Base-by-base conservation (phyloP, 2,113 vertebrate species). In the Crotophaga sulcirostris region DNA sequence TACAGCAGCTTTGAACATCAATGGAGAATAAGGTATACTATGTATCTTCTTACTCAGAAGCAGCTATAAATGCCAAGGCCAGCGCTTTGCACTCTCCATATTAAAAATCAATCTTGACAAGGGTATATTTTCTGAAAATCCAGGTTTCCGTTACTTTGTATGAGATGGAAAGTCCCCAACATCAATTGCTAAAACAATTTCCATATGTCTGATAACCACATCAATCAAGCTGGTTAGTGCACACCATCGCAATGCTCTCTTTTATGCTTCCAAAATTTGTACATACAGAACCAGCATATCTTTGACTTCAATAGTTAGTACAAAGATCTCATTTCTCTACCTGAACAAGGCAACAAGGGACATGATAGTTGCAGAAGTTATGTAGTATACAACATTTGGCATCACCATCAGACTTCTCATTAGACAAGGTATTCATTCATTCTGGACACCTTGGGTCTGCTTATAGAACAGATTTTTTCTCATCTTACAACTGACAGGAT, bases 371-470 rank as follows among this genome's bases (percentile, higher is more conserved):
- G 14, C 76, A 68, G 52, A 84, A 79, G 23, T 67, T 34, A 33
- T 0, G 0, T 12, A 19, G 23, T 14, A 19, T 28, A 63, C 13
- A 70, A 33, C 9, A 42, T 8, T 5, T 49, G 54, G 20, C 6
- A 2, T 79, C 60, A 74, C 38, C 25, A 51, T 45, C 64, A 92
- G 51, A 36, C 4, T 38, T 78, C 78, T 31, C 54, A 45, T 52
- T 42, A 79, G 44, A 63, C 36, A 34, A 7, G 23, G 33, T 45
- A 19, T 38, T 73, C 24, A n/a, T 16, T 20, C 51, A 59, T 54
- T 52, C 63, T 17, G 49, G 24, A 17, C 51, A 68, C 26, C 33
- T 51, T 58, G 49, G 17, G 16, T 75, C 33, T 81, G 51, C 42
- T 66, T 38, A 69, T 0, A 73, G 33, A 56, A 34, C 4, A n/a